A percentile compares a stretch with the other conserved stretches of the same genome.
Evolutionary conservation across 2,888 invertebrate species (phyloP).

Genomic region (Orchesellides sinensis): DNA sequence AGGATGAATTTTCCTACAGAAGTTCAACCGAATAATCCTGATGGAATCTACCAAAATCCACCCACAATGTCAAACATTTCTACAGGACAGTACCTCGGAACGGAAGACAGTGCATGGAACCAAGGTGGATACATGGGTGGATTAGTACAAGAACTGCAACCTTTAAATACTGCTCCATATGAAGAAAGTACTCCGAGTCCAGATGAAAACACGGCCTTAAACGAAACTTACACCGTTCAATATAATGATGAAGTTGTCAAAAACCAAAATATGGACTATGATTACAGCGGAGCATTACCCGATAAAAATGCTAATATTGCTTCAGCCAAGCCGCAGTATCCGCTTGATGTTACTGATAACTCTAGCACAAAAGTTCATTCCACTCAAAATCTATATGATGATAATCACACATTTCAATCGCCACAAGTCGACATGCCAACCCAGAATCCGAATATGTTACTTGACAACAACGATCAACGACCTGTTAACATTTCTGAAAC

Average conservation of each 20-base stretch:
- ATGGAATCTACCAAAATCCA: background rate
- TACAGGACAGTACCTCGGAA: background rate
- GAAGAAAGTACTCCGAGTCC: background rate
- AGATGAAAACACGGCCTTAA: constrained; percentile 4
- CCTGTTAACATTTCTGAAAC: background rate
- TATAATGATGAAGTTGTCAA: background rate
- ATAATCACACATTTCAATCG: background rate
- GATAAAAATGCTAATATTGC: constrained; percentile 47
- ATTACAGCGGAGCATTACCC: constrained; percentile 13
- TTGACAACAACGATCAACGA: background rate
- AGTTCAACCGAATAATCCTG: background rate
- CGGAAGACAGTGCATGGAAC: background rate
- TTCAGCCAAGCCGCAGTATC: constrained; percentile 8
- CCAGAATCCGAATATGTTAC: background rate
- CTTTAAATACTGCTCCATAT: constrained; percentile 7
- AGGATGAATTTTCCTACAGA: constrained; percentile 36
- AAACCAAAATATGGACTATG: constrained; percentile 9
- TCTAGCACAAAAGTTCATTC: background rate
- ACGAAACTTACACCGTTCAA: constrained; percentile 21
- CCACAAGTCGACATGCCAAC: background rate
- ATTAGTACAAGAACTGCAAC: too few relatives aligned
- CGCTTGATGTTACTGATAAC: constrained; percentile 1
- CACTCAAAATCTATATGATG: background rate
- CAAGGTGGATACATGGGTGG: background rate
- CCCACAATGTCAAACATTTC: background rate